These are phyloP conservation scores for Oreochromis spilurus DNA, from an alignment of 2,113 vertebrate species.

Conservation along the genomic window DNA sequence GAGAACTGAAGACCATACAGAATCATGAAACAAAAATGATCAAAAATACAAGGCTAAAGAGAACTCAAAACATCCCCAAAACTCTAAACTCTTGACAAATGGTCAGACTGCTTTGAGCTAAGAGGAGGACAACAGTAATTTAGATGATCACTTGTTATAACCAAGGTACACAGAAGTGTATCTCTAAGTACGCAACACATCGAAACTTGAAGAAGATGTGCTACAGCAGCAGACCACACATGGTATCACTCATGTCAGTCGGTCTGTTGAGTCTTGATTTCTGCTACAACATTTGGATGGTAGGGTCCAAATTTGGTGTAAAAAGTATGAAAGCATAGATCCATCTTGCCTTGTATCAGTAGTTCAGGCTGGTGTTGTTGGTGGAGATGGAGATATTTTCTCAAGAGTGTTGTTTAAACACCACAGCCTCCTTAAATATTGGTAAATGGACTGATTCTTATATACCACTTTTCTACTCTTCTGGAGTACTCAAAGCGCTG, in stretches of 20 bases:
- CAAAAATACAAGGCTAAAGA: not conserved
- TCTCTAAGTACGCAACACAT: not conserved
- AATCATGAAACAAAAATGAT: not conserved
- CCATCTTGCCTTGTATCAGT: accelerated
- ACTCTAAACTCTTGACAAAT: not conserved
- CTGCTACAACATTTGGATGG: too few relatives aligned
- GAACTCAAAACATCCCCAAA: not conserved
- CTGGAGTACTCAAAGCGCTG: too few relatives aligned
- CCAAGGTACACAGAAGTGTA: not conserved
- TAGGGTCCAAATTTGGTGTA: not conserved
- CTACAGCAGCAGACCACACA: too few relatives aligned
- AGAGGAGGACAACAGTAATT: not conserved
- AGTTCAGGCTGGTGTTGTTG: not conserved
- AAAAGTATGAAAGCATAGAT: not conserved
- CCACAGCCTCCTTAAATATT: not conserved
- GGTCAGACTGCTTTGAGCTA: not conserved
- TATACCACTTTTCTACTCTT: too few relatives aligned
- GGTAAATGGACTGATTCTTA: too few relatives aligned
- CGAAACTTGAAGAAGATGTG: not conserved
- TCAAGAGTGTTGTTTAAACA: not conserved
- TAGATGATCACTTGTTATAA: not conserved
- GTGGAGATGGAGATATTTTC: not conserved
- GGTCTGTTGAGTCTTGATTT: too few relatives aligned
- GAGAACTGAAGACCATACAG: not conserved
- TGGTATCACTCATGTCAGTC: too few relatives aligned